Evolutionary conservation across 2,888 invertebrate species (phyloP).

Genomic region (Aleiodes alternator): DNA sequence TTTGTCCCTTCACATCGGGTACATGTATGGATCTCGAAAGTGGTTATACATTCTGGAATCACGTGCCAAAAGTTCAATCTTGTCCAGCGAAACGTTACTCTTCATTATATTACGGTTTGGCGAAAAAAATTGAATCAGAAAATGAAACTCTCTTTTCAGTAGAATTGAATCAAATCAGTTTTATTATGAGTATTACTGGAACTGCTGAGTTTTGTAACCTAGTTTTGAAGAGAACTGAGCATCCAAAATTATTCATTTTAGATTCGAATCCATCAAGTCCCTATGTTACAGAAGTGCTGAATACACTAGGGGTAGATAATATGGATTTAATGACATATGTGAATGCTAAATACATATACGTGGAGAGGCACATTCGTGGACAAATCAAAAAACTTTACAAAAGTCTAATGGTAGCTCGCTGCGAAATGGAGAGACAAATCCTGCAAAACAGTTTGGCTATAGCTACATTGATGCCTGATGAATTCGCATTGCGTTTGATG

Average conservation of each 20-base stretch:
- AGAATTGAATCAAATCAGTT: slow-evolving; percentile 41
- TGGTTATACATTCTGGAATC: slow-evolving; percentile 34
- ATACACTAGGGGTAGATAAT: slow-evolving; percentile 23
- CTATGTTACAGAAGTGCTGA: background rate
- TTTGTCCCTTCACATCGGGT: slow-evolving; percentile 12
- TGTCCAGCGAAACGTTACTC: slow-evolving; percentile 41
- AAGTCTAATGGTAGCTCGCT: background rate
- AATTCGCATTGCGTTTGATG: slow-evolving; percentile 58
- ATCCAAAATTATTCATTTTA: slow-evolving; percentile 18
- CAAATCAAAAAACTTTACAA: slow-evolving; percentile 40
- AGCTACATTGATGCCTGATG: slow-evolving; percentile 56
- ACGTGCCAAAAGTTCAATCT: background rate
- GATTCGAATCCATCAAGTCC: slow-evolving; percentile 8
- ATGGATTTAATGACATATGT: slow-evolving; percentile 51
- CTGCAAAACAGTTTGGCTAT: slow-evolving; percentile 54
- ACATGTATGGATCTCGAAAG: slow-evolving; percentile 27
- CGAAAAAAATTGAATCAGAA: slow-evolving; percentile 30
- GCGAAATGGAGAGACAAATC: slow-evolving; percentile 53
- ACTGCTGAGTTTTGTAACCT: slow-evolving; percentile 44
- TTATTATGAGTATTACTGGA: slow-evolving; percentile 38
- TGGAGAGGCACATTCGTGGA: slow-evolving; percentile 53
- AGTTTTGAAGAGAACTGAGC: slow-evolving; percentile 48
- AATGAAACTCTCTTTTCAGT: slow-evolving; percentile 32
- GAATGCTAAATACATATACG: slow-evolving; percentile 55
- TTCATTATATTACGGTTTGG: slow-evolving; percentile 44